phyloP scores from a whole-genome alignment of 2,113 vertebrate species.

The Oxygymnocypris stewartii region DNA sequence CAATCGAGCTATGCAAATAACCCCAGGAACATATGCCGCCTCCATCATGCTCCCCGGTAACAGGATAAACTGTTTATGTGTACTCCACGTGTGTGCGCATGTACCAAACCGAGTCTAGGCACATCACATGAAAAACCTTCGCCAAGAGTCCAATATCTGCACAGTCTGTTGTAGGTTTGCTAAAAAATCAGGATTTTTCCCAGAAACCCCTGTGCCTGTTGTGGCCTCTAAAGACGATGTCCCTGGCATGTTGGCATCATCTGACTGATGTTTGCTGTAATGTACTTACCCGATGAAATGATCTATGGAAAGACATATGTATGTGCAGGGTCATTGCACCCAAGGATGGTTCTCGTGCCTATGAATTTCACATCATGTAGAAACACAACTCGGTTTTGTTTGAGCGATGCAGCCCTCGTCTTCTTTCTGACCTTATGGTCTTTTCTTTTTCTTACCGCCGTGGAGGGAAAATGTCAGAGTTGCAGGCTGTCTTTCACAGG shows the following conservation, averaged over 20 bases:
- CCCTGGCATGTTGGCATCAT: conserved; percentile 8
- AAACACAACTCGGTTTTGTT: not conserved
- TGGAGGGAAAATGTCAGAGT: conserved; percentile 30
- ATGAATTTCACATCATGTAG: conserved; percentile 23
- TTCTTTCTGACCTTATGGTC: conserved; percentile 17
- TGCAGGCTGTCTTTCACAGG: not conserved
- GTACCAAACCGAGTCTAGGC: not conserved
- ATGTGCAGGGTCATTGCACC: conserved; percentile 6
- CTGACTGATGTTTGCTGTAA: conserved; percentile 11
- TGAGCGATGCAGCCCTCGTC: not conserved
- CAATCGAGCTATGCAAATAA: conserved; percentile 70
- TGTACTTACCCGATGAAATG: not conserved
- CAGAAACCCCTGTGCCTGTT: not conserved
- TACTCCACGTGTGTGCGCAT: conserved; percentile 40
- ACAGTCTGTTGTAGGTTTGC: not conserved
- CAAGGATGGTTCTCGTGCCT: not conserved
- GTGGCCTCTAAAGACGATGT: not conserved
- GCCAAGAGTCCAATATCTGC: not conserved
- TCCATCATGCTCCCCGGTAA: conserved; percentile 54
- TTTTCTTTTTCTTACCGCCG: not conserved
- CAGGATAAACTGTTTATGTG: conserved; percentile 64
- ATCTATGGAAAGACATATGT: not conserved
- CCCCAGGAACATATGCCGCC: conserved; percentile 65
- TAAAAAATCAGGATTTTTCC: conserved; percentile 13
- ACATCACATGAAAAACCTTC: conserved; percentile 2